phyloP scores from a whole-genome alignment of 2,797 vertebrate genomes.

The Myiotriccus ornatus region DNA sequence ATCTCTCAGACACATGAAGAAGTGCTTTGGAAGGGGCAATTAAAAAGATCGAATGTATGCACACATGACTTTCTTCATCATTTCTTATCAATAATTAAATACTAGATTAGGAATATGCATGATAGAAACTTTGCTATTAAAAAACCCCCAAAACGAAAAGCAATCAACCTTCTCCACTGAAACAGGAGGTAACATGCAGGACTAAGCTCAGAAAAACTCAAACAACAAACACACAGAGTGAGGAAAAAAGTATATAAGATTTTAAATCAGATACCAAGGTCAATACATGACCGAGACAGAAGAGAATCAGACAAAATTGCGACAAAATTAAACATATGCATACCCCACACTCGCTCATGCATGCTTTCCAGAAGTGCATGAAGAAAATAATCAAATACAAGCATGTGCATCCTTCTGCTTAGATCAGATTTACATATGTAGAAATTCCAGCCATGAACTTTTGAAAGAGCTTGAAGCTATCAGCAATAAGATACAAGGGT shows the following conservation, averaged over 20 bases:
- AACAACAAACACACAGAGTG: neutral
- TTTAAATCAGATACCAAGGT: neutral
- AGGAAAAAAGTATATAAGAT: neutral
- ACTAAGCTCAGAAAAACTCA: neutral
- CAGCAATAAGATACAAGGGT: neutral
- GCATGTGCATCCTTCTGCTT: neutral
- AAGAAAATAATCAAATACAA: neutral
- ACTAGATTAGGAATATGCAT: neutral
- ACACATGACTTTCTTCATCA: neutral
- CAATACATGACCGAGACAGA: neutral
- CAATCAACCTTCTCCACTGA: neutral
- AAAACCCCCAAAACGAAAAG: fast-evolving
- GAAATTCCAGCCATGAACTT: neutral
- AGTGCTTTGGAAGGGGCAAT: neutral
- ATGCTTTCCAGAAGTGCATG: neutral
- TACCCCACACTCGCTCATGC: neutral
- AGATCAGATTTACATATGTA: neutral
- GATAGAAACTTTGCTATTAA: neutral
- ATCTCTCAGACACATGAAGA: neutral
- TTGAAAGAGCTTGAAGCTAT: neutral
- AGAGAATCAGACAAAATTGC: neutral
- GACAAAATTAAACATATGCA: neutral
- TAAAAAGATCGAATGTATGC: neutral
- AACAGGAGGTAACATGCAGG: neutral
- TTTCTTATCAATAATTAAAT: neutral